Evolutionary conservation across 2,888 invertebrate genomes (phyloP).

Genomic region (Myathropa florea): DNA sequence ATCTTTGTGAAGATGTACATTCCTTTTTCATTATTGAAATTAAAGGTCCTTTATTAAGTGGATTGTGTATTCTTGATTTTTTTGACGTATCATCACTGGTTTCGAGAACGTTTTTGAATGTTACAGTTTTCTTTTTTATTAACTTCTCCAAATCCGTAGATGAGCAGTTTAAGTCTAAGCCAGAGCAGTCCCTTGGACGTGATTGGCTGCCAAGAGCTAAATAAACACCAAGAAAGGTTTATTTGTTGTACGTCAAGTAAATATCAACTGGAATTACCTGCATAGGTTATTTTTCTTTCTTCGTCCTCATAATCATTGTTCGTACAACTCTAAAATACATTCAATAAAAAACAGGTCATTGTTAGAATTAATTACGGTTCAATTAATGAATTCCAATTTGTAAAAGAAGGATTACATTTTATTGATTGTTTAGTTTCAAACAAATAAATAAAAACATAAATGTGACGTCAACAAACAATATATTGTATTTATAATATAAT

Average conservation of each 20-base stretch:
- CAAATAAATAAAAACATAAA: no score
- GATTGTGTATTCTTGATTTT: constrained; percentile 83
- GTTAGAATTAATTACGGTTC: no score
- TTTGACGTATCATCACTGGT: constrained; percentile 84
- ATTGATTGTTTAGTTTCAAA: no score
- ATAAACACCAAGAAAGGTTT: not conserved
- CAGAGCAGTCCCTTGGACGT: not conserved
- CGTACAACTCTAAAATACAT: not conserved
- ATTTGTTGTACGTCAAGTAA: not conserved
- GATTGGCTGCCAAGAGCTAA: not conserved
- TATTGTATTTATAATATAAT: no score
- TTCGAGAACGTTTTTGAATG: constrained; percentile 84
- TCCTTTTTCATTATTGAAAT: constrained; percentile 85
- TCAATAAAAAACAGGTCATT: not conserved
- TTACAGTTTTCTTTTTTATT: constrained; percentile 84
- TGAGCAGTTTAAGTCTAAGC: not conserved
- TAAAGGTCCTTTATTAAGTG: constrained; percentile 83
- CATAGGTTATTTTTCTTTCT: not conserved
- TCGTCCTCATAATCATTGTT: not conserved
- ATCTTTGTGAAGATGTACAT: constrained; percentile 83
- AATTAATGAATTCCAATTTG: no score
- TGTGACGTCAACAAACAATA: no score
- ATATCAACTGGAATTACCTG: not conserved
- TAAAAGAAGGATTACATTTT: no score
- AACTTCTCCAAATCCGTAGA: constrained; percentile 8